A percentile compares a stretch with the other conserved stretches of the same genome.
These are phyloP conservation scores for Lathamus discolor DNA, from an alignment of 2,113 vertebrate genomes.

Conservation along the genomic window DNA sequence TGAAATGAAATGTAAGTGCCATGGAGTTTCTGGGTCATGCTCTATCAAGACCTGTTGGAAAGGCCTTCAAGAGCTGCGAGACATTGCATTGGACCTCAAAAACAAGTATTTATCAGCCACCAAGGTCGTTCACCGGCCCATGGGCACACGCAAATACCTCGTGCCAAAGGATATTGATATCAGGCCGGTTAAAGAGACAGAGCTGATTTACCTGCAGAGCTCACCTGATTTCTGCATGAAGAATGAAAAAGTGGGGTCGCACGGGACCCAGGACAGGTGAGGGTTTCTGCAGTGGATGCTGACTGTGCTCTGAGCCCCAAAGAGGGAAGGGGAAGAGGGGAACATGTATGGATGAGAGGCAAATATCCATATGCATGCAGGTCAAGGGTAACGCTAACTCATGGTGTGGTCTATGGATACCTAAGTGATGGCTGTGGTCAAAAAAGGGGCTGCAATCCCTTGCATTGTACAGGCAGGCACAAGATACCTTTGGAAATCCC, in stretches of 20 bases:
- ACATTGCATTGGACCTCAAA: constrained; percentile 94
- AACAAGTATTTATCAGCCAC: constrained; percentile 95
- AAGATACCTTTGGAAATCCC: not conserved
- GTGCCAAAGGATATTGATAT: constrained; percentile 99
- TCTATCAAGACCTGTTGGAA: constrained; percentile 98
- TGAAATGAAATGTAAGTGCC: constrained; percentile 98
- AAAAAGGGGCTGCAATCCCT: not conserved
- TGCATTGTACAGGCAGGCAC: not conserved
- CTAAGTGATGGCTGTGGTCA: not conserved
- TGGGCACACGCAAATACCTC: constrained; percentile 95
- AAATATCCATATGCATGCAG: accelerated
- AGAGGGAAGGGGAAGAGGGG: not conserved
- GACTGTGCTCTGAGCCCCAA: not conserved
- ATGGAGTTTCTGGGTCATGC: constrained; percentile 97
- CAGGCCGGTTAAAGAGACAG: constrained; percentile 91
- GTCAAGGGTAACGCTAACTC: not conserved
- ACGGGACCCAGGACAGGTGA: constrained; percentile 96
- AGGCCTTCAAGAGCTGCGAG: constrained; percentile 91
- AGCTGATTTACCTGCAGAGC: constrained; percentile 96
- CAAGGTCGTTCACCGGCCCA: constrained; percentile 92
- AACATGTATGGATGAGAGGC: not conserved
- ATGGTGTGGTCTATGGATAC: not conserved
- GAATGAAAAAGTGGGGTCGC: constrained; percentile 93
- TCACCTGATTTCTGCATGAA: constrained; percentile 93
- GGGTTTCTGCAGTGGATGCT: not conserved